Evolutionary conservation across 2,113 vertebrate species (phyloP).

Genomic region (Scomber japonicus): DNA sequence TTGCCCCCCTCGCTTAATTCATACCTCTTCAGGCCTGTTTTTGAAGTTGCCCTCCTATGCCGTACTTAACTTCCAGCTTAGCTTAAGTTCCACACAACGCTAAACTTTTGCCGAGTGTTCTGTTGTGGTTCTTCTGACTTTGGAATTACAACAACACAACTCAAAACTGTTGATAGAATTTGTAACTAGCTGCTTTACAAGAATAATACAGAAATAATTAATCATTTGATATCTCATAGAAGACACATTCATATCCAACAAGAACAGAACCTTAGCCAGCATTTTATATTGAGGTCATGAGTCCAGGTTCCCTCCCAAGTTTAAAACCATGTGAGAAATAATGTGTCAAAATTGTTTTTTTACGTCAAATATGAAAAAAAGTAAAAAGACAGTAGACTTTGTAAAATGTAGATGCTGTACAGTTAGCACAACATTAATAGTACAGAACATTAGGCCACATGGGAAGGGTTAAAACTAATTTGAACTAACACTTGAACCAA

Average conservation of each 20-base stretch:
- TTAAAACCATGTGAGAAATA: too few relatives aligned
- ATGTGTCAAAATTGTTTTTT: too few relatives aligned
- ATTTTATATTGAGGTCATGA: too few relatives aligned
- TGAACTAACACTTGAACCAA: too few relatives aligned
- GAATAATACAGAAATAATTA: background rate
- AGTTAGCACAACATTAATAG: too few relatives aligned
- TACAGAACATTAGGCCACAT: too few relatives aligned
- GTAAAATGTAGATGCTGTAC: too few relatives aligned
- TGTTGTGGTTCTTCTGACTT: slow-evolving; percentile 36
- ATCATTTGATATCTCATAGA: background rate
- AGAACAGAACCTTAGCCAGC: too few relatives aligned
- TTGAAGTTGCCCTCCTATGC: slow-evolving; percentile 46
- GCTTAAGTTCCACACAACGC: slow-evolving; percentile 40
- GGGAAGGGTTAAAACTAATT: too few relatives aligned
- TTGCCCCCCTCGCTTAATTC: slow-evolving; percentile 43
- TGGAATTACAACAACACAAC: slow-evolving; percentile 4
- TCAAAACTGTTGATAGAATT: slow-evolving; percentile 1
- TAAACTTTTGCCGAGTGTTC: slow-evolving; percentile 40
- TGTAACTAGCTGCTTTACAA: background rate
- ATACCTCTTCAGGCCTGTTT: slow-evolving; percentile 60
- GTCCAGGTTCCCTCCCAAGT: too few relatives aligned
- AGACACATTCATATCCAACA: background rate
- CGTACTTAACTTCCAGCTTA: slow-evolving; percentile 42
- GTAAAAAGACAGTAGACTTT: too few relatives aligned
- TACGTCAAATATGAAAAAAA: too few relatives aligned